phyloP scores from a whole-genome alignment of 1,140 invertebrate species.

The Cepaea nemoralis region DNA sequence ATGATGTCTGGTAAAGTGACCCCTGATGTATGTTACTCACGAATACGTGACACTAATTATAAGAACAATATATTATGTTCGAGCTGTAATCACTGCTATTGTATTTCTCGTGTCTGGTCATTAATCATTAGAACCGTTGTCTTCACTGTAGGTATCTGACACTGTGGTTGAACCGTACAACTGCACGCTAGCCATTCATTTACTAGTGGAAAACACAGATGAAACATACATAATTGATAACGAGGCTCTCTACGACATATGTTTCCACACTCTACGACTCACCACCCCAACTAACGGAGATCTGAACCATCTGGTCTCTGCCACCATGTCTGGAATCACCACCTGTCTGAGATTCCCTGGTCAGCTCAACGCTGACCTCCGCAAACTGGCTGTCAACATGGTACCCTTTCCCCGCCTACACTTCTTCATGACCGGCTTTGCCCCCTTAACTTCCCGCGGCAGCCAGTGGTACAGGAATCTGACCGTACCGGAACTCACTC shows the following conservation, averaged over 20 bases:
- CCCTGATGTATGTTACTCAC: too few species aligned
- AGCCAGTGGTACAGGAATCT: constrained; percentile 74
- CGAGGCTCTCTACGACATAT: constrained; percentile 76
- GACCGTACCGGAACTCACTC: constrained; percentile 75
- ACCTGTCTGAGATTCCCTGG: constrained; percentile 76
- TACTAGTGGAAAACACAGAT: constrained; percentile 83
- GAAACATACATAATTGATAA: constrained; percentile 84
- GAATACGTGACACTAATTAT: too few species aligned
- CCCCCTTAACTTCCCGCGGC: constrained; percentile 77
- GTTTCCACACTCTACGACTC: constrained; percentile 81
- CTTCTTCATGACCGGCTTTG: constrained; percentile 86
- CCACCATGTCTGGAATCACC: constrained; percentile 80
- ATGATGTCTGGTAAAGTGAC: too few species aligned
- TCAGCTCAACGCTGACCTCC: constrained; percentile 82
- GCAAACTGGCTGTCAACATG: constrained; percentile 74
- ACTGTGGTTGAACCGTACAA: constrained; percentile 86
- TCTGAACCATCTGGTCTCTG: constrained; percentile 76
- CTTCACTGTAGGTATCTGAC: constrained; percentile 77
- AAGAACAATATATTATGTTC: too few species aligned
- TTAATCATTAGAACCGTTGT: too few species aligned
- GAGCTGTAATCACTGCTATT: too few species aligned
- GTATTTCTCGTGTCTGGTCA: too few species aligned
- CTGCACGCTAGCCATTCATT: constrained; percentile 79
- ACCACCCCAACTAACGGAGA: constrained; percentile 84
- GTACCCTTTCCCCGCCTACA: constrained; percentile 79